phyloP scores from a whole-genome alignment of 1,140 invertebrate species.

The Drosophila kepulauana region DNA sequence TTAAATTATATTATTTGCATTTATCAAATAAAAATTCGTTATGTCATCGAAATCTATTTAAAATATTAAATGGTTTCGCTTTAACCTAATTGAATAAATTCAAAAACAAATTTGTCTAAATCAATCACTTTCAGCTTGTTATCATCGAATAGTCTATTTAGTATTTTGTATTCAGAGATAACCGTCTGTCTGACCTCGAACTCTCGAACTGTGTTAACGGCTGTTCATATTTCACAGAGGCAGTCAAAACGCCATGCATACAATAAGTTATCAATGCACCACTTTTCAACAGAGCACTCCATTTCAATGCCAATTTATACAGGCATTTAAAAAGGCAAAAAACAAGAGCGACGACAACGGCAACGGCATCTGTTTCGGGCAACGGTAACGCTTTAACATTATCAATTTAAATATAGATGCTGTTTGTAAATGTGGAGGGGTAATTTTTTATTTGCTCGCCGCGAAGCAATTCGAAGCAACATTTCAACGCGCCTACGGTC shows the following conservation, averaged over 20 bases:
- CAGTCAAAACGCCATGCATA: background rate
- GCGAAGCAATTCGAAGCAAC: slow-evolving; percentile 57
- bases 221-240: slow-evolving; percentile 51
- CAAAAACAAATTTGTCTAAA: background rate
- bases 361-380: slow-evolving; percentile 26
- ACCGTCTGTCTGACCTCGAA: slow-evolving; percentile 37
- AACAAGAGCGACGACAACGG: background rate
- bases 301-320: slow-evolving; percentile 51
- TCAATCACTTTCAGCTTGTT: background rate
- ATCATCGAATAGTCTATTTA: background rate
- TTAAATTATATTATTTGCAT: no score
- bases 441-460: slow-evolving; percentile 59
- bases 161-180: background rate
- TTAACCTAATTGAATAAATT: no score
- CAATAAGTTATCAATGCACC: slow-evolving; percentile 43
- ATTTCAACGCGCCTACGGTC: slow-evolving; percentile 75
- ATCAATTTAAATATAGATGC: slow-evolving; percentile 62
- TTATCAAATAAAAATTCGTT: no score
- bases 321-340: slow-evolving; percentile 42
- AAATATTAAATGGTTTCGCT: no score
- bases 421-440: slow-evolving; percentile 22
- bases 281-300: slow-evolving; percentile 49
- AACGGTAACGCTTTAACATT: slow-evolving; percentile 55
- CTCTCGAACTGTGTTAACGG: slow-evolving; percentile 39
- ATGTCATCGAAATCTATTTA: no score